Conservation (phyloP, 2,888 invertebrate species). For the Caenorhabditis becei region DNA sequence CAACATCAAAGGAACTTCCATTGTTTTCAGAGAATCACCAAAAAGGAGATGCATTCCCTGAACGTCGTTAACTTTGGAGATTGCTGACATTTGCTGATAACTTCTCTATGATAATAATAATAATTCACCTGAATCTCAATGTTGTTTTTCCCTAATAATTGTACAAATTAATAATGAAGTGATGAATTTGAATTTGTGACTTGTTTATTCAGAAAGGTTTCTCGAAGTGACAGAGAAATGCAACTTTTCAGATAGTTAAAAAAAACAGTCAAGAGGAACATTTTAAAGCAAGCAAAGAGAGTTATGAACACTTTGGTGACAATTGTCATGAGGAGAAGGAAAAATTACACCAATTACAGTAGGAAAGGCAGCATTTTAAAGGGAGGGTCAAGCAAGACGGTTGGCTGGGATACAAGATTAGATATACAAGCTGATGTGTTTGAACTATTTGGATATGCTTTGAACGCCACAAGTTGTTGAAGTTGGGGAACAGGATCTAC, state of each 20-base stretch:
- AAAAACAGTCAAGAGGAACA: too few species aligned
- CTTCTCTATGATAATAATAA: slow-evolving; percentile 3
- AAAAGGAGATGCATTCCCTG: slow-evolving; percentile 61
- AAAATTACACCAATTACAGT: too few species aligned
- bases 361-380: too few species aligned
- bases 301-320: not conserved
- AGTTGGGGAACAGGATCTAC: not conserved
- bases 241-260: too few species aligned
- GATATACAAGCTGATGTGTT: too few species aligned
- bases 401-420: not conserved
- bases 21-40: slow-evolving; percentile 65
- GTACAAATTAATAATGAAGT: slow-evolving; percentile 55
- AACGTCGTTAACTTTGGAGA: slow-evolving; percentile 64
- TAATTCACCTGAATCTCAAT: slow-evolving; percentile 11
- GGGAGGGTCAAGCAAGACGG: too few species aligned
- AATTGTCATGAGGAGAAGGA: not conserved
- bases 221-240: too few species aligned
- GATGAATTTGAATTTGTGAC: too few species aligned
- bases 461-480: not conserved
- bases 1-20: not conserved
- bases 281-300: not conserved
- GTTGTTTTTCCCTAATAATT: slow-evolving; percentile 36
- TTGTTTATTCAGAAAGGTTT: too few species aligned
- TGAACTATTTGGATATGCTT: too few species aligned
- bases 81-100: slow-evolving; percentile 26